Evolutionary conservation across 2,113 vertebrate genomes (phyloP).

Genomic region (Gulo gulo): DNA sequence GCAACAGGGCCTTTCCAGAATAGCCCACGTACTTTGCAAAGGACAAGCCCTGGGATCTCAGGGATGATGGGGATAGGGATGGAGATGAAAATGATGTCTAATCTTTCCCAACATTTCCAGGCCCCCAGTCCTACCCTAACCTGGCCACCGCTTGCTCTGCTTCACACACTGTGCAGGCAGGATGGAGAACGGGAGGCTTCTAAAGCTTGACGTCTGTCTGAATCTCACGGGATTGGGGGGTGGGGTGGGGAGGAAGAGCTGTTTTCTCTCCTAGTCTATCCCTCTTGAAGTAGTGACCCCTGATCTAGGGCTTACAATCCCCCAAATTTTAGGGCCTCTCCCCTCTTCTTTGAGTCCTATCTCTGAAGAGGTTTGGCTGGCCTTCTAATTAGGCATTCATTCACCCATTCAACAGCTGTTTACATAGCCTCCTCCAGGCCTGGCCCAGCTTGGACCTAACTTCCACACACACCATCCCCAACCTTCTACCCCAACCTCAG

Average conservation of each 20-base stretch:
- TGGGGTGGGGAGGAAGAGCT: accelerated
- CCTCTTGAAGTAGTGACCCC: background rate
- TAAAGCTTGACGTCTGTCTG: background rate
- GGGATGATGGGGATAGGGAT: background rate
- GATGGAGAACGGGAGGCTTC: background rate
- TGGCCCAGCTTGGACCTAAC: background rate
- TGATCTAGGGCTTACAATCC: background rate
- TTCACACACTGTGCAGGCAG: background rate
- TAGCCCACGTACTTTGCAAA: background rate
- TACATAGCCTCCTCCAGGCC: background rate
- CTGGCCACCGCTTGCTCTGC: background rate
- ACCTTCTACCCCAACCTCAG: background rate
- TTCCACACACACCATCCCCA: background rate
- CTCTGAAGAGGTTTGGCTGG: background rate
- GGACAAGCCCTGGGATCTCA: background rate
- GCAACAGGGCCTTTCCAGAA: background rate
- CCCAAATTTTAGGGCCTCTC: background rate
- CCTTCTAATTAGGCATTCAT: background rate
- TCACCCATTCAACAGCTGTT: background rate
- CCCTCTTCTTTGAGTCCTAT: background rate
- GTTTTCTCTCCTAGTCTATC: background rate
- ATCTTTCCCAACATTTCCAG: background rate
- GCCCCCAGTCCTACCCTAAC: background rate
- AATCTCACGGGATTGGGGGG: background rate
- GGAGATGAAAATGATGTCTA: background rate